Evolutionary conservation across 2,113 vertebrate genomes (phyloP).

Genomic region (Eulemur rufifrons): DNA sequence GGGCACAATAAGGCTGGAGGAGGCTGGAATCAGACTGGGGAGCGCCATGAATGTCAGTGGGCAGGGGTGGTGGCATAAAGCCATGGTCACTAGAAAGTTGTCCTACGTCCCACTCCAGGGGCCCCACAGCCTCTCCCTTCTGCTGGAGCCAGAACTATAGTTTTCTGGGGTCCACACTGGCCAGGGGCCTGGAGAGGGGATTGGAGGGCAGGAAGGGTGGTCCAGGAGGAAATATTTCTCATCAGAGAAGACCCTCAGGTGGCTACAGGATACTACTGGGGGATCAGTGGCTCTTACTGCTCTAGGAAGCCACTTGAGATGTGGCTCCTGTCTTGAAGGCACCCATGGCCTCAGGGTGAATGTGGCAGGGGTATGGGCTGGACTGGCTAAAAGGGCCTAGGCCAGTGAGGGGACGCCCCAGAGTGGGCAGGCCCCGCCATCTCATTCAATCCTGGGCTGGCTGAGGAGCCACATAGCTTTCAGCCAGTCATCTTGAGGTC

Average conservation of each 20-base stretch:
- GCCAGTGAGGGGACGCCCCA: neutral
- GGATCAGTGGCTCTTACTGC: neutral
- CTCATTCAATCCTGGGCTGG: neutral
- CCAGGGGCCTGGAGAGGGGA: neutral
- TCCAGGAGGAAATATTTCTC: neutral
- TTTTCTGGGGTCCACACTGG: neutral
- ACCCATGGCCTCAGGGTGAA: neutral
- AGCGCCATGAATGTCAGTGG: neutral
- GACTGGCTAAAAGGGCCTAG: neutral
- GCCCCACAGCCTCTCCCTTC: neutral
- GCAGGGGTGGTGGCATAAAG: neutral
- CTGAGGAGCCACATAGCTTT: neutral
- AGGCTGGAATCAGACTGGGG: neutral
- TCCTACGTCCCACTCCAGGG: neutral
- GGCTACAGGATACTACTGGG: neutral
- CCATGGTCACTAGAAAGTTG: too few relatives aligned
- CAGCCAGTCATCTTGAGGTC: neutral
- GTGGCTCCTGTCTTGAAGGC: neutral
- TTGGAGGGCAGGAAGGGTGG: neutral
- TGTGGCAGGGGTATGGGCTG: neutral
- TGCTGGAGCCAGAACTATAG: neutral
- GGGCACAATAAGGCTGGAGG: neutral
- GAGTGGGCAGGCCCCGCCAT: neutral
- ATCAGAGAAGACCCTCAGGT: neutral
- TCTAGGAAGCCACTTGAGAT: neutral